phyloP scores from a whole-genome alignment of 2,113 vertebrate species.

The Lanius ludovicianus region DNA sequence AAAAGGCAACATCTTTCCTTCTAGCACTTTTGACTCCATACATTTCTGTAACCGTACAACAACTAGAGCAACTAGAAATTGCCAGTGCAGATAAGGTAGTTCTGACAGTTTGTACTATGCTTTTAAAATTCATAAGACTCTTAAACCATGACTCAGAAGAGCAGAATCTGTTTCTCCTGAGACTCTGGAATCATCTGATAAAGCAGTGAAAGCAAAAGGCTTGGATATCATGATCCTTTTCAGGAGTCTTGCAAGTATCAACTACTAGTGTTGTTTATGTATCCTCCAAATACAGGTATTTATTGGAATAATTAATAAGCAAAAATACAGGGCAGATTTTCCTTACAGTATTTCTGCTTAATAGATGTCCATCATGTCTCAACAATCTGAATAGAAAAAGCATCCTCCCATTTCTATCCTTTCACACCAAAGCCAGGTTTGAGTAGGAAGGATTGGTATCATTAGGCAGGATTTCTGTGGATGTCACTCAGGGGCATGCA shows the following conservation, averaged over 20 bases:
- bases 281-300: background rate
- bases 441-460: background rate
- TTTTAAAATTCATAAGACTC: background rate
- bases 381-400: background rate
- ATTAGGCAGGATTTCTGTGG: background rate
- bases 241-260: background rate
- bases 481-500: background rate
- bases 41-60: background rate
- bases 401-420: background rate
- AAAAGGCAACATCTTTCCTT: background rate
- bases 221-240: background rate
- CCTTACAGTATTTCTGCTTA: background rate
- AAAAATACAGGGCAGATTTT: background rate
- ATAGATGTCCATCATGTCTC: background rate
- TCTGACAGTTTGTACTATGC: background rate
- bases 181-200: background rate
- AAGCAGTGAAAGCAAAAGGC: background rate
- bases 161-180: background rate
- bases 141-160: background rate
- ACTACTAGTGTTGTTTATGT: background rate
- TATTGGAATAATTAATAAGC: background rate
- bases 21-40: background rate
- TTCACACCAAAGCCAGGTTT: background rate
- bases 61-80: background rate
- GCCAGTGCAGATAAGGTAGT: background rate